Percentiles rank a stretch among this genome's conserved stretches.
Conservation (phyloP, 2,113 vertebrate genomes). For the Nibea albiflora region DNA sequence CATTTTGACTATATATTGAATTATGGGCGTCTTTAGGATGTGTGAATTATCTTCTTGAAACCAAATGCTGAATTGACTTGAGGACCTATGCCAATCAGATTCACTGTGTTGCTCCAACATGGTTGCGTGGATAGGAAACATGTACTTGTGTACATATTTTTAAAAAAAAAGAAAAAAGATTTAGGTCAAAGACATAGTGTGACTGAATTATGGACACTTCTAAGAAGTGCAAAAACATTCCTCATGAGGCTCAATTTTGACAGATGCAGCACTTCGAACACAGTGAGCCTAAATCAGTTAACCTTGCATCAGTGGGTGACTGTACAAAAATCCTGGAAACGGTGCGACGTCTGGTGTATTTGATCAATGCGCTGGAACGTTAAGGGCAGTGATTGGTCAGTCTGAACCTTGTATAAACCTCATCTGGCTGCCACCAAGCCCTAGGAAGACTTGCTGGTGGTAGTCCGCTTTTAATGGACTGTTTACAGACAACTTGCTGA, state of each 20-base stretch:
- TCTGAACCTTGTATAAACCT: slow-evolving; percentile 69
- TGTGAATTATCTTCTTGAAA: slow-evolving; percentile 70
- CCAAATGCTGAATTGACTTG: slow-evolving; percentile 78
- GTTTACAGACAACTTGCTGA: slow-evolving; percentile 64
- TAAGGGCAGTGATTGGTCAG: slow-evolving; percentile 39
- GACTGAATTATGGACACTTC: slow-evolving; percentile 70
- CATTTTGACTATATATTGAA: slow-evolving; percentile 72
- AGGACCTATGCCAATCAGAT: slow-evolving; percentile 79
- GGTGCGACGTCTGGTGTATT: slow-evolving; percentile 28
- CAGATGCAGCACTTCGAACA: slow-evolving; percentile 60
- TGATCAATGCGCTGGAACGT: slow-evolving; percentile 39
- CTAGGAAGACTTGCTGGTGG: slow-evolving; percentile 36
- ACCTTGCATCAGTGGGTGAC: slow-evolving; percentile 37
- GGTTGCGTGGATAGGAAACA: slow-evolving; percentile 56
- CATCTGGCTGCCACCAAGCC: slow-evolving; percentile 50
- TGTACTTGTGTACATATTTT: slow-evolving; percentile 77
- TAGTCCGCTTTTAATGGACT: slow-evolving; percentile 59
- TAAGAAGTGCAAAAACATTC: slow-evolving; percentile 81
- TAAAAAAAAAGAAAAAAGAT: not conserved
- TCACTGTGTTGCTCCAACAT: slow-evolving; percentile 69
- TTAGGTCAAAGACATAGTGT: slow-evolving; percentile 49
- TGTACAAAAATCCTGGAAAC: slow-evolving; percentile 24
- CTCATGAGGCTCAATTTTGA: slow-evolving; percentile 64
- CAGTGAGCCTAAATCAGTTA: slow-evolving; percentile 36
- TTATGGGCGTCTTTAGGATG: slow-evolving; percentile 62